Percentiles rank a stretch among this genome's conserved stretches.
Evolutionary conservation across 64 coral and sea anemone species (phyloP).

Genomic region (Stichodactyla helianthus): DNA sequence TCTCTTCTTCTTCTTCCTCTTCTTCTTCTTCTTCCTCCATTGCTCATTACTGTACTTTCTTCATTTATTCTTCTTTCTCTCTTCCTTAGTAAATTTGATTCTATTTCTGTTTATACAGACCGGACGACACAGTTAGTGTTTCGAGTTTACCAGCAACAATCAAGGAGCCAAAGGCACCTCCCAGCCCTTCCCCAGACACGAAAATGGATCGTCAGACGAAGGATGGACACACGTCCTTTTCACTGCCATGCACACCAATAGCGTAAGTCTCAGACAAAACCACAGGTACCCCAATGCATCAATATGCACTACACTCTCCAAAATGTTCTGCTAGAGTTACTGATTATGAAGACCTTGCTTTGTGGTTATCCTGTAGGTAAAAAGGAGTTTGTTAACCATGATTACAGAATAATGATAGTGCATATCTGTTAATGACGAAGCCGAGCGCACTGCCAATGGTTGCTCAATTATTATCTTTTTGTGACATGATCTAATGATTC

Average conservation of each 20-base stretch:
- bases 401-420: too few relatives aligned
- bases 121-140: not conserved
- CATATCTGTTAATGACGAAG: too few relatives aligned
- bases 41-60: not conserved
- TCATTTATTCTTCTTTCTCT: not conserved
- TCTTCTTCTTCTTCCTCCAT: not conserved
- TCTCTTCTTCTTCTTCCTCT: not conserved
- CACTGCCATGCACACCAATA: not conserved
- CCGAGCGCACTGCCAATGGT: not conserved
- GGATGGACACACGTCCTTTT: not conserved
- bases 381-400: too few relatives aligned
- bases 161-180: not conserved
- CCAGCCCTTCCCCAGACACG: not conserved
- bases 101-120: not conserved
- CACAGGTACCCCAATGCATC: not conserved
- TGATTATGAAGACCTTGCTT: too few relatives aligned
- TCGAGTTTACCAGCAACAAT: slow-evolving; percentile 18
- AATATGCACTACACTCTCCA: not conserved
- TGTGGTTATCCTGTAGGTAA: too few relatives aligned
- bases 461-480: not conserved
- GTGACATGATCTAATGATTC: not conserved
- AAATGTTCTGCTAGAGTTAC: too few relatives aligned
- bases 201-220: slow-evolving; percentile 5
- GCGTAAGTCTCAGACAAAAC: not conserved
- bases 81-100: not conserved